Base-by-base conservation (phyloP, 2,113 vertebrate genomes). In the Eulemur macaco region DNA sequence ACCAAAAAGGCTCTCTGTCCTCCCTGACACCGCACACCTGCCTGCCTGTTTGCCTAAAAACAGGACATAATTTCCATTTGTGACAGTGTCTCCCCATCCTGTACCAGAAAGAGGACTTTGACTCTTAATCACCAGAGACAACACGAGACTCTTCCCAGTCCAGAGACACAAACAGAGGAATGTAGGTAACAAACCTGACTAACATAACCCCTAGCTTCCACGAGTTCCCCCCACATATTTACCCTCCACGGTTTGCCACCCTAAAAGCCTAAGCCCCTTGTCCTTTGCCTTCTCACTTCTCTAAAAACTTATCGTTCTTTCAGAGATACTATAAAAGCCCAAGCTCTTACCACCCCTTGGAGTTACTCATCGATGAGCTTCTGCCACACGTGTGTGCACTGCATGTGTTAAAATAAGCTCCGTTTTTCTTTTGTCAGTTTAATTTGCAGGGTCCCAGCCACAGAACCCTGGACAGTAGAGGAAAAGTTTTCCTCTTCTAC, bases 361-460 rank as follows among this genome's bases (percentile, higher is more conserved):
- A 71, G 37, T 52, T 21, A 8, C 3, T 76, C 31, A 7, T 7
- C 11, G 10, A 56, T 8, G 52, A 58, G 39, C 73, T 77, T 78
- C 54, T 23, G 52, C 42, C 50, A 58, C 12, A 5, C 50, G 14
- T 27, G 3, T 1, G 18, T 2, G 3, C 0, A 20, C 23, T 8
- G 27, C 25, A 10, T 0, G 9, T 6, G 9, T 15, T 82, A 14
- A 45, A 47, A 47, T 54, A 13, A 80, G 85, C 50, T 60, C 73
- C 31, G 42, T 50, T 66, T 86, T 60, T 58, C 63, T 77, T 68
- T 14, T 52, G 27, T 50, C 39, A 13, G 45, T 74, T 71, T 66
- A 10, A 89, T 52, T 37, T 88, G 39, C 12, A 83, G 31, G 52
- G 20, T 12, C 37, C 17, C 42, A 20, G 37, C 25, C 74, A 11